Conservation (phyloP, 30 jellyfish, hydroid and myxozoan species). For the Catostylus mosaicus region DNA sequence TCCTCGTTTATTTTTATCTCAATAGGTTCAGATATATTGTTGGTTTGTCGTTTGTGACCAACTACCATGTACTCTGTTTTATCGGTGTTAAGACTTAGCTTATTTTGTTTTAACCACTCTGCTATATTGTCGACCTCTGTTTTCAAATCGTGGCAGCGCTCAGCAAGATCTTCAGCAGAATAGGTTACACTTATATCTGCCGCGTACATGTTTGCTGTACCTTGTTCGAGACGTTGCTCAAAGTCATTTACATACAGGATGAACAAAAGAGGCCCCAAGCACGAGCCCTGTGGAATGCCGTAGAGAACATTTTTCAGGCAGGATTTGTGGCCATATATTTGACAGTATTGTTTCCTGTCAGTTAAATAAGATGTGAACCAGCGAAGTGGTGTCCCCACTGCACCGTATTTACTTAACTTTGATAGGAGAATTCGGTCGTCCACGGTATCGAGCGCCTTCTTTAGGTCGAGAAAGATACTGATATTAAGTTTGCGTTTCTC, state of each 20-base stretch:
- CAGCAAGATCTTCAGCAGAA: background rate
- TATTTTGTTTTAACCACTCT: background rate
- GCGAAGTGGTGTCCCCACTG: conserved; percentile 10
- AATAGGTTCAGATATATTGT: no score
- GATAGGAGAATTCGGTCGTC: conserved; percentile 12
- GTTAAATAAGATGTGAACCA: conserved; percentile 11
- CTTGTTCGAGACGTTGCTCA: conserved; percentile 3
- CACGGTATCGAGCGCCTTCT: conserved; percentile 6
- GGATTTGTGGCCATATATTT: conserved; percentile 18
- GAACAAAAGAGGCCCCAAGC: conserved; percentile 17
- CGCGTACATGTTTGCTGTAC: conserved; percentile 15
- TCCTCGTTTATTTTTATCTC: no score
- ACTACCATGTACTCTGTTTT: background rate
- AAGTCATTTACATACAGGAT: conserved; percentile 10
- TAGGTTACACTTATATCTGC: background rate
- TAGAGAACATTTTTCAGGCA: background rate
- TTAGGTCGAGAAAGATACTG: background rate
- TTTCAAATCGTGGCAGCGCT: background rate
- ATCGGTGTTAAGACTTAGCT: background rate
- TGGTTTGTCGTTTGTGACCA: no score
- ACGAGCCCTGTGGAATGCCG: conserved; percentile 28
- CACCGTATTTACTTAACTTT: conserved; percentile 2
- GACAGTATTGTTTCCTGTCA: conserved; percentile 14
- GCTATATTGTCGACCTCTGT: no score
- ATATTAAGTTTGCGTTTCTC: no score